Percentiles rank a stretch among this genome's conserved stretches.
Conservation (phyloP, 2,797 vertebrate species). For the Sebastes matsubarae region DNA sequence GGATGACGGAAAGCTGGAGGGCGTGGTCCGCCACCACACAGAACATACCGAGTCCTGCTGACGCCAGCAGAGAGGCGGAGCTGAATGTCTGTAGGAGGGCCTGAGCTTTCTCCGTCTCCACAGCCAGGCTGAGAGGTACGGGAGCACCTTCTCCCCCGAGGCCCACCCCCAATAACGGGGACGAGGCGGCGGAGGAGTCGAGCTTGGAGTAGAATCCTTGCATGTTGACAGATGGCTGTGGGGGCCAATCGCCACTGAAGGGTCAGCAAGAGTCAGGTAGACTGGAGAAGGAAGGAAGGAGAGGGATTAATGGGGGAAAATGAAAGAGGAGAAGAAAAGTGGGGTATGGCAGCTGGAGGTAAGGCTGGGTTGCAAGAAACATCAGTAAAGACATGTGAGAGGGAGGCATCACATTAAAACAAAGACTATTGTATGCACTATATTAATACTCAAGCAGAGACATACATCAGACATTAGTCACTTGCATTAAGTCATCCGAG, state of each 20-base stretch:
- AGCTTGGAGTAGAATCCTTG: slow-evolving; percentile 83
- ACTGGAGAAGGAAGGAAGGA: slow-evolving; percentile 29
- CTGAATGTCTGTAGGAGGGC: slow-evolving; percentile 93
- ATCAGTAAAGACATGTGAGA: background rate
- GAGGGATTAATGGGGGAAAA: background rate
- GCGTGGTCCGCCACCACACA: slow-evolving; percentile 88
- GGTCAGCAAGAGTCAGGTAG: slow-evolving; percentile 58
- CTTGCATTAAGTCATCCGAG: background rate
- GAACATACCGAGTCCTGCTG: slow-evolving; percentile 89
- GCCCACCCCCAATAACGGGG: slow-evolving; percentile 61
- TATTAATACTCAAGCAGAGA: background rate
- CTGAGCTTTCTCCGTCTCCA: slow-evolving; percentile 91
- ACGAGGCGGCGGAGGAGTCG: slow-evolving; percentile 68
- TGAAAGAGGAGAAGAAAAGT: background rate
- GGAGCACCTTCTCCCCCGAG: slow-evolving; percentile 53
- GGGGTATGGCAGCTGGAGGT: no score
- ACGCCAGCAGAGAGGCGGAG: slow-evolving; percentile 89
- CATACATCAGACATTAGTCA: background rate
- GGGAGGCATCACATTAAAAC: background rate
- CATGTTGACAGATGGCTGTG: slow-evolving; percentile 68
- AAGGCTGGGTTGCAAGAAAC: background rate
- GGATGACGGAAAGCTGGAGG: slow-evolving; percentile 86
- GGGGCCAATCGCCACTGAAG: slow-evolving; percentile 34
- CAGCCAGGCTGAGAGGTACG: slow-evolving; percentile 84
- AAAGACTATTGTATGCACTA: background rate